Percentiles rank a stretch among this genome's conserved stretches.
These are phyloP conservation scores for Megalopta genalis DNA, from an alignment of 1,140 invertebrate genomes.

Conservation along the genomic window DNA sequence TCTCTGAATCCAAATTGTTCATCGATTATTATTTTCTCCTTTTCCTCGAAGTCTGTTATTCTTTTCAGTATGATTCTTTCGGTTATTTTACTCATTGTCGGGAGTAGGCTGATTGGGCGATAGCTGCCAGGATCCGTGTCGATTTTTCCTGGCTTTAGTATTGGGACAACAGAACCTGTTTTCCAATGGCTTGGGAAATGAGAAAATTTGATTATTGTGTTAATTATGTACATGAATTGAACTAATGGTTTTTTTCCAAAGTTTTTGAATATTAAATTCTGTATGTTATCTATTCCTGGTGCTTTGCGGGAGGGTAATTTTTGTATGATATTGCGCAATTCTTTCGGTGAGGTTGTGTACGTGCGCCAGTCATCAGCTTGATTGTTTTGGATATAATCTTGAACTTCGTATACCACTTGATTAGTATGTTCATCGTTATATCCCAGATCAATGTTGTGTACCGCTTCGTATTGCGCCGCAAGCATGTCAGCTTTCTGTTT, in stretches of 20 bases:
- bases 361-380: neutral
- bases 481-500: conserved; percentile 61
- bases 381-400: neutral
- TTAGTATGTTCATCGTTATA: conserved; percentile 50
- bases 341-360: neutral
- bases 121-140: conserved; percentile 5
- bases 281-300: conserved; percentile 58
- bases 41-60: neutral
- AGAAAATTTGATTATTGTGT: conserved; percentile 55
- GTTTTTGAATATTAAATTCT: conserved; percentile 68
- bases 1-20: too few relatives aligned
- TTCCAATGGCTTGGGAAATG: conserved; percentile 72
- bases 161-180: conserved; percentile 68
- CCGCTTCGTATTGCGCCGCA: conserved; percentile 54
- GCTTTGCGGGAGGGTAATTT: conserved; percentile 52
- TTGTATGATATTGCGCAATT: conserved; percentile 10
- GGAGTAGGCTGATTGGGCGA: conserved; percentile 3
- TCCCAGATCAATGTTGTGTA: conserved; percentile 43
- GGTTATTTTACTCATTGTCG: neutral
- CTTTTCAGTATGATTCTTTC: neutral
- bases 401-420: conserved; percentile 35
- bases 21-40: neutral
- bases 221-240: conserved; percentile 64
- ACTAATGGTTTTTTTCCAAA: conserved; percentile 57
- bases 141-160: conserved; percentile 74